These are phyloP conservation scores for Drosophila persimilis DNA, from an alignment of 1,140 invertebrate species.

Conservation along the genomic window DNA sequence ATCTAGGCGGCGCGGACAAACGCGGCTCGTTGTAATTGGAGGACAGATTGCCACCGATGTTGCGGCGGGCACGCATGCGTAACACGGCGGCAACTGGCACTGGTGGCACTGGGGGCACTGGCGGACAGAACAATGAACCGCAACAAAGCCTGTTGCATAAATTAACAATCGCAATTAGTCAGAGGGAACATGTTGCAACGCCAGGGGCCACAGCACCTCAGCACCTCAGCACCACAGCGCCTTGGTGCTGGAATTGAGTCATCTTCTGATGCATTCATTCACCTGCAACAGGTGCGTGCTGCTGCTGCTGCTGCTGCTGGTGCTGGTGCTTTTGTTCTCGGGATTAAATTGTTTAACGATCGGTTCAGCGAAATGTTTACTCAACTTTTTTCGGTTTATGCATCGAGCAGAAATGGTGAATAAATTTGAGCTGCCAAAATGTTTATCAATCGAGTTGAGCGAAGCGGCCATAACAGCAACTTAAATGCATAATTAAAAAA, in stretches of 20 bases:
- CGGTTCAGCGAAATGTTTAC: slow-evolving; percentile 38
- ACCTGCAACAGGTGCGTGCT: slow-evolving; percentile 59
- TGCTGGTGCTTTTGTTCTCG: slow-evolving; percentile 24
- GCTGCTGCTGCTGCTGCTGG: slow-evolving; percentile 26
- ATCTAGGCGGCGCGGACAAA: slow-evolving; percentile 38
- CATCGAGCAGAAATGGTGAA: slow-evolving; percentile 21
- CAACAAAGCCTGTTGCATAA: slow-evolving; percentile 60
- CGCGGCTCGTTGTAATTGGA: slow-evolving; percentile 42
- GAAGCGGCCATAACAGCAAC: slow-evolving; percentile 34
- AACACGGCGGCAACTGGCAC: slow-evolving; percentile 54
- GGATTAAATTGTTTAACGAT: slow-evolving; percentile 42
- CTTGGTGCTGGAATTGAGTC: slow-evolving; percentile 27
- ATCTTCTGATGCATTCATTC: slow-evolving; percentile 40
- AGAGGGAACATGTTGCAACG: slow-evolving; percentile 43
- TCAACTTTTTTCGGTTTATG: slow-evolving; percentile 47
- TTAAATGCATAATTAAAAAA: slow-evolving; percentile 67
- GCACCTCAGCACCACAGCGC: too few species aligned
- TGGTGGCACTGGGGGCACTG: background rate
- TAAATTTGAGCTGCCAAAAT: slow-evolving; percentile 41
- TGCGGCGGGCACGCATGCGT: slow-evolving; percentile 67
- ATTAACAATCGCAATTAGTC: slow-evolving; percentile 66
- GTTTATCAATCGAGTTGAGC: slow-evolving; percentile 59
- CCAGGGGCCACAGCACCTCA: slow-evolving; percentile 14
- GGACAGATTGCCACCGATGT: slow-evolving; percentile 51
- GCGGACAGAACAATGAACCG: slow-evolving; percentile 39